phyloP scores from a whole-genome alignment of 2,113 vertebrate genomes.

The Ariopsis seemanni region DNA sequence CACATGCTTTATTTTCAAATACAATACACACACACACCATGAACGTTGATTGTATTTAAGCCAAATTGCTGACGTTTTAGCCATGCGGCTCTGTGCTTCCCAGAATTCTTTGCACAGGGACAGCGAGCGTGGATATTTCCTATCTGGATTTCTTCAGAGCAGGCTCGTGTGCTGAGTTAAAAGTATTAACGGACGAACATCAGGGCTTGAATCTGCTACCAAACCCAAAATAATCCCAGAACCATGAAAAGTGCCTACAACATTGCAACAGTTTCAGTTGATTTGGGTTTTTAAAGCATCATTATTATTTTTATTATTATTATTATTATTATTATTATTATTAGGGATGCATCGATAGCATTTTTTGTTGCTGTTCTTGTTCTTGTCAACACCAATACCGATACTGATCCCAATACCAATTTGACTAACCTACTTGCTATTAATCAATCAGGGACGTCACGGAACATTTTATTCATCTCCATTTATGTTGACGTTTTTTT shows the following conservation, averaged over 20 bases:
- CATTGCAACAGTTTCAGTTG: slow-evolving; percentile 41
- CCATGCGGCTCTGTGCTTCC: slow-evolving; percentile 14
- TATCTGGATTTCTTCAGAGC: slow-evolving; percentile 25
- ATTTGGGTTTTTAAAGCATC: slow-evolving; percentile 28
- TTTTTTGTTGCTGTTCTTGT: background rate
- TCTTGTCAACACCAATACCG: background rate
- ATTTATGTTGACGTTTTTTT: background rate
- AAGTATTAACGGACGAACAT: slow-evolving; percentile 46
- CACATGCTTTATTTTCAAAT: background rate
- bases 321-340: slow-evolving; percentile 37
- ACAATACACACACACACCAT: background rate
- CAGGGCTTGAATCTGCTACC: slow-evolving; percentile 59
- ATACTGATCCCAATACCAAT: background rate
- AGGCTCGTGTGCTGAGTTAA: slow-evolving; percentile 27
- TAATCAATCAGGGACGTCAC: slow-evolving; percentile 1
- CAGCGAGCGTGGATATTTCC: background rate
- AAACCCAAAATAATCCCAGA: slow-evolving; percentile 58
- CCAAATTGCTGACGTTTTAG: slow-evolving; percentile 9
- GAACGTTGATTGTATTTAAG: slow-evolving; percentile 31
- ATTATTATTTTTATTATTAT: slow-evolving; percentile 28
- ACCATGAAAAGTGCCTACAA: slow-evolving; percentile 65
- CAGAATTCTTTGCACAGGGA: slow-evolving; percentile 14
- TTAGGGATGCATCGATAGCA: slow-evolving; percentile 11
- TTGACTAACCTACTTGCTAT: background rate
- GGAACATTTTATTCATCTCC: background rate